These are phyloP conservation scores for Clunio marinus DNA, from an alignment of 2,888 invertebrate genomes.

Conservation along the genomic window DNA sequence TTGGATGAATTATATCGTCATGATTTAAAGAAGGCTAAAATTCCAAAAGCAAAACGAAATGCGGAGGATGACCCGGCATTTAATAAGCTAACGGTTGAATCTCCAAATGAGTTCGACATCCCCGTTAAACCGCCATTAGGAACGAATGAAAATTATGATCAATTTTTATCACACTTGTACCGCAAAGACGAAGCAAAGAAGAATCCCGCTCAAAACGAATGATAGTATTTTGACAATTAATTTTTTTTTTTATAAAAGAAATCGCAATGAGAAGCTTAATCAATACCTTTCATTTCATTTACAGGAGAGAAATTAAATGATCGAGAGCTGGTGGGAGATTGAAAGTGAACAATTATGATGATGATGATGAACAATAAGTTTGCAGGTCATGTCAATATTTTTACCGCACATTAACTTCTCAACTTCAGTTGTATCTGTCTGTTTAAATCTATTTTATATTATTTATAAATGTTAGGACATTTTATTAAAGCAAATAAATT, in stretches of 20 bases:
- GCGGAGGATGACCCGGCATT: not conserved
- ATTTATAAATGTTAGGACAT: not conserved
- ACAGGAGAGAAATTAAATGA: constrained; percentile 15
- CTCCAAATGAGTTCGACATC: constrained; percentile 5
- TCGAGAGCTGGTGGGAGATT: not conserved
- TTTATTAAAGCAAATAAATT: not conserved
- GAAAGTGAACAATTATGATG: not conserved
- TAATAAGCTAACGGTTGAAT: not conserved
- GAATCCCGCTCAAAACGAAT: not conserved
- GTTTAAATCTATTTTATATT: no score
- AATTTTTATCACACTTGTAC: not conserved
- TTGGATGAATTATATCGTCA: constrained; percentile 22
- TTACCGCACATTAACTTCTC: not conserved
- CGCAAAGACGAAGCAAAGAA: not conserved
- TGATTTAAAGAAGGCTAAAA: not conserved
- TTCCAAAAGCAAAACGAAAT: constrained; percentile 17
- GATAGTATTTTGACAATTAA: constrained; percentile 20
- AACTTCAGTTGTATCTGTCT: not conserved
- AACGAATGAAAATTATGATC: not conserved
- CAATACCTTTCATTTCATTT: constrained; percentile 6
- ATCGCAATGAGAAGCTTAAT: not conserved
- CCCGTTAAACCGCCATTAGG: not conserved
- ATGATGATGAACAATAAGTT: no score
- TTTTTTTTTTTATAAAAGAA: no score
- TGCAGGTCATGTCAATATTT: not conserved